phyloP scores from a whole-genome alignment of 2,888 invertebrate genomes.

The Aplocera efformata region DNA sequence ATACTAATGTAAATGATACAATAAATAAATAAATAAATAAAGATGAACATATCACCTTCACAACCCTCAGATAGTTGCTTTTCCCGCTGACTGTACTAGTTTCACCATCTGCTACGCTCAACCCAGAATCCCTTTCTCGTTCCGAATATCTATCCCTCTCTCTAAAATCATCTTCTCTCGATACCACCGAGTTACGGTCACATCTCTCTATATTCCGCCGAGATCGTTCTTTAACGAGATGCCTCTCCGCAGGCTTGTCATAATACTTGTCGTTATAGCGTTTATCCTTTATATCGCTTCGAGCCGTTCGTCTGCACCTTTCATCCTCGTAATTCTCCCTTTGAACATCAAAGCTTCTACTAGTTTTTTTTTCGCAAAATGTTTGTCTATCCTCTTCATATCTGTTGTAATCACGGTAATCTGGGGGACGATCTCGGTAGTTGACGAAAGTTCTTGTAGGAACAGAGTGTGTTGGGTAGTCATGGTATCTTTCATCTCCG shows the following conservation, averaged over 20 bases:
- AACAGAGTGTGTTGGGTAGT: conserved; percentile 39
- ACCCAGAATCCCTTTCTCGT: conserved; percentile 63
- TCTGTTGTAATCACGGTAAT: conserved; percentile 46
- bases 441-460: conserved; percentile 46
- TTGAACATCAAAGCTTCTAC: conserved; percentile 59
- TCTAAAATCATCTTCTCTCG: conserved; percentile 58
- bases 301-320: conserved; percentile 42
- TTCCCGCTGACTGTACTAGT: conserved; percentile 62
- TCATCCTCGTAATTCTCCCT: conserved; percentile 53
- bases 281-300: conserved; percentile 52
- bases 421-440: conserved; percentile 33
- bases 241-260: conserved; percentile 39
- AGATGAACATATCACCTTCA: too few relatives aligned
- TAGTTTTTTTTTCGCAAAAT: conserved; percentile 54
- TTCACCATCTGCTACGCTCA: conserved; percentile 67
- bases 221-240: conserved; percentile 41
- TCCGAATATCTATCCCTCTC: conserved; percentile 59
- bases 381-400: conserved; percentile 50
- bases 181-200: conserved; percentile 55
- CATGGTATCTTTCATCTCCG: conserved; percentile 36
- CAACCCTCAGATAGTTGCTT: conserved; percentile 63
- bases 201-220: conserved; percentile 49
- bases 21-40: too few relatives aligned
- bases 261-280: conserved; percentile 50
- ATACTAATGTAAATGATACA: too few relatives aligned